Evolutionary conservation across 2,888 invertebrate genomes (phyloP), one percentile per base, ranked within the genome.

Genomic region (Agrochola litura): DNA sequence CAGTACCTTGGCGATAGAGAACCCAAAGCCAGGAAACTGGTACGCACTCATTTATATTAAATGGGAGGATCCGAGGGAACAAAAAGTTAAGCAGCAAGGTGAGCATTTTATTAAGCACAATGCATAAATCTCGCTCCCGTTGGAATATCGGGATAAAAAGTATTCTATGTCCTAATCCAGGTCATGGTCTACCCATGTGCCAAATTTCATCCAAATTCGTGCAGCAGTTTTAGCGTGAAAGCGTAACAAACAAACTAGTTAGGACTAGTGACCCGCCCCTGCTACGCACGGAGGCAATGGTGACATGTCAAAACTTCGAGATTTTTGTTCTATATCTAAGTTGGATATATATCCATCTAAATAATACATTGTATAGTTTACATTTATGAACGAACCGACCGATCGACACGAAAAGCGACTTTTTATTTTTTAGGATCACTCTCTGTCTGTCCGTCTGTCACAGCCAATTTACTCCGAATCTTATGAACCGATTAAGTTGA

Each of bases 71-170:
- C 98, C 98, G 5, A 97, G 97, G 89, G 94, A 93, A 43, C 97
- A 97, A 89, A 97, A 97, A 82, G 98, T 98, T 83, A 97, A 97
- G 86, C 98, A 98, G 89, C 97, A 98, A 97, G 98, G 98, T 98
- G 94, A 90, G 92, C n/a, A 90, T 37, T 1, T 76, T 58, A 16
- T 61, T 54, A 46, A 46, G 46, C 46, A 46, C 46, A 5, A 5
- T 5, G 14, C 46, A 14, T 46, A 46, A 46, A 14, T 14, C 46
- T 46, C 46, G 46, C 14, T 14, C 14, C 46, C 46, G 46, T 46
- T 14, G 46, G 46, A 46, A 46, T 46, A 46, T 46, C 12, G 46
- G 46, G 5, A 46, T 46, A 46, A 46, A 46, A 46, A 46, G 14
- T 46, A 14, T 46, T 14, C 46, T 46, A 46, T 46, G 6, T 46